Conservation (phyloP, 2,888 invertebrate genomes). For the Mechanitis mazaeus region DNA sequence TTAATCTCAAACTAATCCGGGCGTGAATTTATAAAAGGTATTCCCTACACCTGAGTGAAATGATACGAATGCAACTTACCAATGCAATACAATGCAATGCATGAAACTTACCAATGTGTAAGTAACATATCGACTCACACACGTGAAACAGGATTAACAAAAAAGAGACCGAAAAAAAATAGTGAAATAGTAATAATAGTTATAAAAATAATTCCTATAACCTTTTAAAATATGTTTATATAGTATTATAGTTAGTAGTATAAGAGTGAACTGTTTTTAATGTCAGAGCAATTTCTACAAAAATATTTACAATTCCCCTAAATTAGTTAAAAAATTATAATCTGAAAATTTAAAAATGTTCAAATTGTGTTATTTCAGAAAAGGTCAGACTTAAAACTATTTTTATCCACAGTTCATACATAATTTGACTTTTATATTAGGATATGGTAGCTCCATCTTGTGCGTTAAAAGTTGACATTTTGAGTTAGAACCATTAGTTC, state of each 20-base stretch:
- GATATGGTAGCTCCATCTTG: conserved; percentile 13
- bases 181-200: too few species aligned
- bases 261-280: background rate
- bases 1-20: conserved; percentile 26
- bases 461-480: background rate
- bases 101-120: too few species aligned
- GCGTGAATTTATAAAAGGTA: conserved; percentile 27
- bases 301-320: too few species aligned
- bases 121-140: conserved; percentile 10
- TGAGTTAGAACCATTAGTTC: conserved; percentile 4
- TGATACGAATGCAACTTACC: conserved; percentile 22
- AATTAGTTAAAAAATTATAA: too few species aligned
- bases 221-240: too few species aligned
- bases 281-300: too few species aligned
- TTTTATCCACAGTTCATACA: background rate
- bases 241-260: background rate
- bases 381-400: background rate
- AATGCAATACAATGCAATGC: too few species aligned
- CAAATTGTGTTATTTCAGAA: too few species aligned
- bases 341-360: too few species aligned
- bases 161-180: too few species aligned
- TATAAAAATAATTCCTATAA: too few species aligned
- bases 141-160: background rate
- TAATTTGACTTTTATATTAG: background rate
- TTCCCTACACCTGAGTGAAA: conserved; percentile 27